Base-by-base conservation (phyloP, 2,113 vertebrate species). In the Crotalus helleri region DNA sequence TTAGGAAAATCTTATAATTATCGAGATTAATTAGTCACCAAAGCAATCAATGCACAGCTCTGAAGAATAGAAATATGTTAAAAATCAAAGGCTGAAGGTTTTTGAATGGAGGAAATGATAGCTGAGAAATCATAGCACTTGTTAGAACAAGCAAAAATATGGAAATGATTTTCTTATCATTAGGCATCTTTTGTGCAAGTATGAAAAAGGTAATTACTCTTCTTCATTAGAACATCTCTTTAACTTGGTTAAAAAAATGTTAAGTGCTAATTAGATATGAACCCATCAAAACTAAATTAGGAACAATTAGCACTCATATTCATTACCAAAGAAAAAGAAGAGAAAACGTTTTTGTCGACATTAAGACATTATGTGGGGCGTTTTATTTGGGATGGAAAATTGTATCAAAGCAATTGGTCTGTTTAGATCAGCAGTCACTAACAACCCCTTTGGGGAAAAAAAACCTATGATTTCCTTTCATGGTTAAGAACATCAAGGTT, bases 11-110 rank as follows among this genome's bases (percentile, higher is more conserved):
- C 81, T 69, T 90, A 92, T 92, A 97, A 96, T 96, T 97, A 95
- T 54, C 92, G 95, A 95, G 46, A 97, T 95, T 96, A 97, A 97
- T 97, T 96, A 96, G 92, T 58, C 97, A n/a, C 93, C 95, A 95
- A 91, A 93, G 95, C 89, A 95, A 96, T 93, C 95, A 89, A 96
- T 91, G 59, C 51, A 87, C 90, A 59, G 92, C 92, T 95, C 44
- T 94, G 94, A 90, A 90, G 55, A 96, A 95, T 91, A 97, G 91
- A 51, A 92, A 81, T 87, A 91, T 95, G 93, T 94, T 94, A 95
- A 23, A 64, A 95, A 96, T 58, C 53, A 94, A 96, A 94, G 53
- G 81, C 33, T 69, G 44, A 95, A 93, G 90, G 5, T 95, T 96
- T 90, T 97, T 61, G 94, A 94, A 90, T 49, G 93, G 12, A 95